Evolutionary conservation across 2,888 invertebrate species (phyloP).

Genomic region (Drosophila colorata): DNA sequence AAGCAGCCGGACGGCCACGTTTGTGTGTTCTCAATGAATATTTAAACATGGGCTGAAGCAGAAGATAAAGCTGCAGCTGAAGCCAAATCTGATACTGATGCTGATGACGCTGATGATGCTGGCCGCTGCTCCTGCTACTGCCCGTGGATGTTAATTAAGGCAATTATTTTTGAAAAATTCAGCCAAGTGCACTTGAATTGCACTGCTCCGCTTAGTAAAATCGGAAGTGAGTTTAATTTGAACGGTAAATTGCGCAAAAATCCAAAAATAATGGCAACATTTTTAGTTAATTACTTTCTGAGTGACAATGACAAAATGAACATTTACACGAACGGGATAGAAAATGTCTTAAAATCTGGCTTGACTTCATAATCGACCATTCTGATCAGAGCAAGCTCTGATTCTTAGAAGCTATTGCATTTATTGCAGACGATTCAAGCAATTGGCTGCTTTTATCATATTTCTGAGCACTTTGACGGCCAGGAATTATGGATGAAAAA

Average conservation of each 20-base stretch:
- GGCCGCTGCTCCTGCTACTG: constrained; percentile 7
- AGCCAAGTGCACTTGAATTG: constrained; percentile 60
- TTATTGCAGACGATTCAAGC: not conserved
- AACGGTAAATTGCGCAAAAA: constrained; percentile 70
- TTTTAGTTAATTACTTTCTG: constrained; percentile 59
- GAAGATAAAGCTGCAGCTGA: constrained; percentile 24
- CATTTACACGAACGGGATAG: not conserved
- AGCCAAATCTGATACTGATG: constrained; percentile 18
- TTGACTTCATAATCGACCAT: too few species aligned
- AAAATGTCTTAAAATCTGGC: too few species aligned
- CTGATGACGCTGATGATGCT: constrained; percentile 13
- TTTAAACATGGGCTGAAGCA: constrained; percentile 57
- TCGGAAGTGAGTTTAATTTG: constrained; percentile 63
- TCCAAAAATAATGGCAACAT: constrained; percentile 37
- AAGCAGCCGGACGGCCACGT: constrained; percentile 1
- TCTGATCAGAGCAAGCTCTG: not conserved
- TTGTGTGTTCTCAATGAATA: constrained; percentile 64
- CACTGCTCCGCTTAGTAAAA: constrained; percentile 9
- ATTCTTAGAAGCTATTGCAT: not conserved
- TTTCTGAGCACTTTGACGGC: not conserved
- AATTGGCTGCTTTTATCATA: constrained; percentile 2
- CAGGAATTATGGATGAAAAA: constrained; percentile 37
- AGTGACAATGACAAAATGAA: constrained; percentile 1
- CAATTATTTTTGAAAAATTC: constrained; percentile 69
- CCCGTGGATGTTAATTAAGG: constrained; percentile 65